These are phyloP conservation scores for Drosophila biarmipes DNA, from an alignment of 1,140 invertebrate genomes.

Conservation along the genomic window DNA sequence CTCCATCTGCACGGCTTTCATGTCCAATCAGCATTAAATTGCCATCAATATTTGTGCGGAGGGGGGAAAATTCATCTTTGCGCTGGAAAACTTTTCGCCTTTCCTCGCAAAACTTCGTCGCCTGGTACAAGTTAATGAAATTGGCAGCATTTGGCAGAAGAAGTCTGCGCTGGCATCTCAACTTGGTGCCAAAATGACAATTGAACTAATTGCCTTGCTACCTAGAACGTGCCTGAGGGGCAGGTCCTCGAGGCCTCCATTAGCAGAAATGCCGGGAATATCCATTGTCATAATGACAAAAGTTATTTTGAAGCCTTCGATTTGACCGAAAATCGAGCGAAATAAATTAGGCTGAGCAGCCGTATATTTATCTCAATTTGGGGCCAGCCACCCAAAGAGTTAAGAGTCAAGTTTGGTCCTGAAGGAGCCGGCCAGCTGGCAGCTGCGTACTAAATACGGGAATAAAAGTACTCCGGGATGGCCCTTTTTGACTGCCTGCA, in stretches of 20 bases:
- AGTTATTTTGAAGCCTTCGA: constrained; percentile 57
- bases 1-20: constrained; percentile 19
- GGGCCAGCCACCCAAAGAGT: constrained; percentile 54
- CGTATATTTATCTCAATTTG: constrained; percentile 79
- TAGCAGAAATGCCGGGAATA: constrained; percentile 39
- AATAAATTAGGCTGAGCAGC: constrained; percentile 65
- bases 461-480: constrained; percentile 48
- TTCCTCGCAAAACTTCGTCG: constrained; percentile 46
- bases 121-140: constrained; percentile 70
- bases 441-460: constrained; percentile 48
- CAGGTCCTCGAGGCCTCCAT: constrained; percentile 32
- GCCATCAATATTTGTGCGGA: constrained; percentile 51
- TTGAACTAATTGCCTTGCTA: constrained; percentile 78
- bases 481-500: constrained; percentile 19
- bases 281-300: constrained; percentile 61
- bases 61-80: constrained; percentile 30
- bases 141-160: constrained; percentile 49
- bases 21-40: constrained; percentile 62
- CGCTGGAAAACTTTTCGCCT: constrained; percentile 43
- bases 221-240: constrained; percentile 46
- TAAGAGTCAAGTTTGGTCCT: constrained; percentile 57
- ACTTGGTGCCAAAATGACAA: constrained; percentile 71
- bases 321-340: constrained; percentile 37
- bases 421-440: constrained; percentile 1
- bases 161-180: constrained; percentile 9